Evolutionary conservation across 2,113 vertebrate species (phyloP), one percentile per base, ranked within the genome.

Genomic region (Phasianus colchicus): DNA sequence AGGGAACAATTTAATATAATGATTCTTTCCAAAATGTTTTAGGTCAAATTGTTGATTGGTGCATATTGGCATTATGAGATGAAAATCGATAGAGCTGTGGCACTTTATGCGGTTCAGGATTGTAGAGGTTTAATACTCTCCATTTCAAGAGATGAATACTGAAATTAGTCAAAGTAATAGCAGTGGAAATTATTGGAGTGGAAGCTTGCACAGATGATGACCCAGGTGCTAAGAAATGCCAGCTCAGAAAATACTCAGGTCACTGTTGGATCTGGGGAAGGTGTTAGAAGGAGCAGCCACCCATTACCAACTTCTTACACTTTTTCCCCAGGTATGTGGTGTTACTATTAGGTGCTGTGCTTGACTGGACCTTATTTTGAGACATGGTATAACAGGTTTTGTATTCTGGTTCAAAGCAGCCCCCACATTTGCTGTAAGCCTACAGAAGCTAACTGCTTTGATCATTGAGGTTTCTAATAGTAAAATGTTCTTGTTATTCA

Each of bases 1-100:
- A 90, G 21, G 13, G 48, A 92, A 57, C 81, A 45, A 92, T 86
- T 93, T 55, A 54, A 90, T 90, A 86, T 91, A 61, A 75, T 57
- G 72, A 61, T 84, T 30, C 57, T 65, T 82, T 86, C 69, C 24
- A 45, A 74, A 79, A 20, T 18, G 2, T 83, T 86, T 90, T 45
- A 73, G 85, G 60, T 42, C 1, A 3, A 63, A 77, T 45, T 45
- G 42, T 43, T 47, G 69, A n/a, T 48, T 67, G 47, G 10, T 73
- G 4, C 9, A 3, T 87, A 57, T 66, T 86, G 60, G 16, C 71
- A 38, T 75, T 60, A 5, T 18, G 65, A 74, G 57, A 19, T 77
- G 32, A 57, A 89, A 84, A 69, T 86, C 90, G 50, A 16, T 32
- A 45, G 11, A 86, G 16, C 66, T 40, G 20, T 94, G 69, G 61